Conservation (phyloP, 2,888 invertebrate species). For the Abrostola tripartita region DNA sequence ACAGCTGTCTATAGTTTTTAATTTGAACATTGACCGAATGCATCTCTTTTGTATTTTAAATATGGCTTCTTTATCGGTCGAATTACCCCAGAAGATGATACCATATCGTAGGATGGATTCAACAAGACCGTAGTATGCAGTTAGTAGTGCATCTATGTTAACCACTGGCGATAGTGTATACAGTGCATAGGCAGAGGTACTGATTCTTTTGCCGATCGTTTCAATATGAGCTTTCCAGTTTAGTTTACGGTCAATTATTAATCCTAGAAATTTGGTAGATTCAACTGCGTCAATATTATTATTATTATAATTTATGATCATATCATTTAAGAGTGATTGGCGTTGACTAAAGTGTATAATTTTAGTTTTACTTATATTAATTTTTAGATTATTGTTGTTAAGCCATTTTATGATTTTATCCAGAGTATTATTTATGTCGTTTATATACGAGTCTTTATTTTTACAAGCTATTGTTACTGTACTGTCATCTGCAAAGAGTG, state of each 20-base stretch:
- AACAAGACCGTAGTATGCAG: background rate
- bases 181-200: background rate
- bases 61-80: background rate
- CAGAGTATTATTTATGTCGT: background rate
- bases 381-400: background rate
- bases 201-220: background rate
- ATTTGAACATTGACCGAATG: background rate
- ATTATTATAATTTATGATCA: background rate
- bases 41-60: background rate
- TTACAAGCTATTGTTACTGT: background rate
- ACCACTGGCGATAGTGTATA: background rate
- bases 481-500: conserved; percentile 5
- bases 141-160: background rate
- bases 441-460: background rate
- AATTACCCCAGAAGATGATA: background rate
- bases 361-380: background rate
- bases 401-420: conserved; percentile 1
- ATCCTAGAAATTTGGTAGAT: conserved; percentile 1
- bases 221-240: background rate
- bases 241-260: background rate
- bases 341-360: background rate
- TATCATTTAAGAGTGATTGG: no score
- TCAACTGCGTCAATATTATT: background rate
- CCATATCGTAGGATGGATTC: background rate
- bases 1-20: background rate